A percentile compares a stretch with the other conserved stretches of the same genome.
These are phyloP conservation scores for Idaea dimidiata DNA, from an alignment of 2,888 invertebrate genomes.

Conservation along the genomic window DNA sequence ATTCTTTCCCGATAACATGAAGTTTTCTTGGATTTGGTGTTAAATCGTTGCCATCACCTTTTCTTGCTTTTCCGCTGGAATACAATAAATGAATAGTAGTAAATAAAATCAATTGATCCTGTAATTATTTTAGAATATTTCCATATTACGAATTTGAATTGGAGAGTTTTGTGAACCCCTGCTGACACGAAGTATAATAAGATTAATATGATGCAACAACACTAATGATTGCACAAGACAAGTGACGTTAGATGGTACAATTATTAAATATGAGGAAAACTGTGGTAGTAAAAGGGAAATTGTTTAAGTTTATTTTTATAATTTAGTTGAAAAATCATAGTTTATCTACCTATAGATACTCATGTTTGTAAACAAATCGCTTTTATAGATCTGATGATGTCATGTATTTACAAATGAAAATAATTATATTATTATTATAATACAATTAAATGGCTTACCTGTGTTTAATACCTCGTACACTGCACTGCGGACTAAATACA, in stretches of 20 bases:
- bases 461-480: conserved; percentile 93
- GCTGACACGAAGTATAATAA: not conserved
- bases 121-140: not conserved
- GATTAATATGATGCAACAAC: not conserved
- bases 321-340: too few relatives aligned
- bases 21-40: conserved; percentile 97
- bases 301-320: not conserved
- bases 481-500: conserved; percentile 96
- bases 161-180: not conserved
- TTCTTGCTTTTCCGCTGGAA: conserved; percentile 92
- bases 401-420: too few relatives aligned
- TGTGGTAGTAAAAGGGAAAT: not conserved
- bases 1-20: conserved; percentile 93
- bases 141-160: not conserved
- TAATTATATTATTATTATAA: too few relatives aligned
- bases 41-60: conserved; percentile 98
- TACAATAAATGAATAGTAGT: not conserved
- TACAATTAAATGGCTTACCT: conserved; percentile 73
- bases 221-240: not conserved
- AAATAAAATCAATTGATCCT: not conserved
- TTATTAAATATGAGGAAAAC: not conserved
- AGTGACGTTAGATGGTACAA: not conserved
- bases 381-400: too few relatives aligned
- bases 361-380: too few relatives aligned
- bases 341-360: too few relatives aligned